A percentile compares a stretch with the other conserved stretches of the same genome.
These are phyloP conservation scores for Gastracanthus pulcherrimus DNA, from an alignment of 2,888 invertebrate species.

Conservation along the genomic window DNA sequence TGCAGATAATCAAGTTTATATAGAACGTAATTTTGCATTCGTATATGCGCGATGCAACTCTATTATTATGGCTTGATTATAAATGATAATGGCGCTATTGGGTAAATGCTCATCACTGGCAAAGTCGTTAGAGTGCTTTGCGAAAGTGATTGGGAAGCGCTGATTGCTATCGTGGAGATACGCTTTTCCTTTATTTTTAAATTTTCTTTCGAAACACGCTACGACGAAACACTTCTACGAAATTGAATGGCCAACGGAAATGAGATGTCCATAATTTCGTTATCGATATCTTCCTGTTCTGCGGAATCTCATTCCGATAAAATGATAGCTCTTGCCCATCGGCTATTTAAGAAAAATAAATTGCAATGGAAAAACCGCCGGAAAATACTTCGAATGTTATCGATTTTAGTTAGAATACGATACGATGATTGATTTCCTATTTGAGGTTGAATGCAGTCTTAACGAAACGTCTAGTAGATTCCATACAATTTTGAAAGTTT, in stretches of 20 bases:
- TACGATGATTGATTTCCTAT: not conserved
- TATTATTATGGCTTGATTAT: no score
- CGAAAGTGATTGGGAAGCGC: not conserved
- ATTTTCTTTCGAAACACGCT: not conserved
- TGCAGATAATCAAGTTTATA: no score
- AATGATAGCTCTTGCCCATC: not conserved
- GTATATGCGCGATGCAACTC: no score
- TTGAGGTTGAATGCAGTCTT: not conserved
- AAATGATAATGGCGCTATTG: no score
- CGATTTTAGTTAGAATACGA: not conserved
- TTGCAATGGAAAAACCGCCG: not conserved
- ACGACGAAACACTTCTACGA: not conserved
- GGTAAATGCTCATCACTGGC: no score
- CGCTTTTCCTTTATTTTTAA: not conserved
- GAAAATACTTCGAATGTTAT: not conserved
- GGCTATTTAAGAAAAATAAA: not conserved
- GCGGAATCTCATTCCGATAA: not conserved
- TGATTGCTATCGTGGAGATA: not conserved
- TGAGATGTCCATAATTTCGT: slow-evolving; percentile 2
- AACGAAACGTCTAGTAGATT: not conserved
- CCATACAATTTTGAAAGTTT: not conserved
- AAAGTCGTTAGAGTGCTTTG: no score
- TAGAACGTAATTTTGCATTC: no score
- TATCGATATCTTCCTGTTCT: not conserved
- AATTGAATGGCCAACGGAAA: slow-evolving; percentile 27